phyloP scores from a whole-genome alignment of 2,113 vertebrate species.

The Eudyptes chrysolophus region DNA sequence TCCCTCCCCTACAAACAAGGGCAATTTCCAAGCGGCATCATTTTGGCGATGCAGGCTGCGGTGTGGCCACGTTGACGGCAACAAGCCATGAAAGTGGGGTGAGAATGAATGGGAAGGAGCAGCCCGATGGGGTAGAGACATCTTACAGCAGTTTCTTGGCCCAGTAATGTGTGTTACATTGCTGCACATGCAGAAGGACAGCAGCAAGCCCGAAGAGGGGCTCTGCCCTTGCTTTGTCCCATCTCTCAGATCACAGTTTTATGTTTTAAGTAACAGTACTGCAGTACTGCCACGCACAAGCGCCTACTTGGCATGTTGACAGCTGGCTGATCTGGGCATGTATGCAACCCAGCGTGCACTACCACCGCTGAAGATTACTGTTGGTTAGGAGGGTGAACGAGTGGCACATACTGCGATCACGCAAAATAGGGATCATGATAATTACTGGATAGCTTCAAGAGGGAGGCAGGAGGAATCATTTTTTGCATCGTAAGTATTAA shows the following conservation, averaged over 20 bases:
- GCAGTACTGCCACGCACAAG: background rate
- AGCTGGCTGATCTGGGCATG: background rate
- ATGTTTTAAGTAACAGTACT: background rate
- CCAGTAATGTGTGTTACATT: rapidly evolving
- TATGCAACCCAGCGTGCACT: background rate
- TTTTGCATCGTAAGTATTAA: conserved; percentile 7
- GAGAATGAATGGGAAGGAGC: background rate
- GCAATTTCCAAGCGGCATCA: background rate
- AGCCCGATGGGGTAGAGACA: background rate
- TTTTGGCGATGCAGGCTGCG: background rate
- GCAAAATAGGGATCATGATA: background rate
- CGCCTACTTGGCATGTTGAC: background rate
- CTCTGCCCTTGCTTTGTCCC: background rate
- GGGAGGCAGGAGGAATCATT: background rate
- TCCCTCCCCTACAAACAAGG: background rate
- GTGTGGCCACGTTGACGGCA: background rate
- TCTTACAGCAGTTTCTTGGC: background rate
- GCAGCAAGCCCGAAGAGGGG: background rate
- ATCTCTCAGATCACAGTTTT: background rate
- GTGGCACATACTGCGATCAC: background rate
- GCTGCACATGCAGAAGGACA: background rate
- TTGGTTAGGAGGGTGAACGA: background rate
- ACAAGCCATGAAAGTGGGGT: background rate
- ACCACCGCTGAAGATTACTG: background rate
- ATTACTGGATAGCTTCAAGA: conserved; percentile 24